Evolutionary conservation across 1,140 invertebrate genomes (phyloP).

Genomic region (Proales similis): DNA sequence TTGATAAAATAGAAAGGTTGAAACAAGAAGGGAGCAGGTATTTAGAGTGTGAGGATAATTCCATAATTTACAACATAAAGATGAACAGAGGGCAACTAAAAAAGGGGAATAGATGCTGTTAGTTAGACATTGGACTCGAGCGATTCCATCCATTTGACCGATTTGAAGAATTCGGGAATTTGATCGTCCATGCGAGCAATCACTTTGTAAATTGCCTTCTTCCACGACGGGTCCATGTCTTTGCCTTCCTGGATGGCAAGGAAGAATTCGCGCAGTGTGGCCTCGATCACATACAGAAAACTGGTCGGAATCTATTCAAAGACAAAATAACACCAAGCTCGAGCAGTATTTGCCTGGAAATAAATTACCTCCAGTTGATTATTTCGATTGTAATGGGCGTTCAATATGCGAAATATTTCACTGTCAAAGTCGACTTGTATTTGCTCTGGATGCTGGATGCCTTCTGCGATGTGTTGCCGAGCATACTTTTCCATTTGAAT

Average conservation of each 20-base stretch:
- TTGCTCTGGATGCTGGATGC: slow-evolving; percentile 82
- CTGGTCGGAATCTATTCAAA: slow-evolving; percentile 82
- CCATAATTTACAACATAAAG: too few relatives aligned
- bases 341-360: neutral
- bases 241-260: slow-evolving; percentile 88
- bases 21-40: slow-evolving; percentile 15
- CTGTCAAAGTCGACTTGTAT: slow-evolving; percentile 85
- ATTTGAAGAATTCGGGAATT: slow-evolving; percentile 98
- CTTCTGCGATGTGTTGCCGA: slow-evolving; percentile 89
- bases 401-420: slow-evolving; percentile 92
- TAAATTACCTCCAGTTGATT: slow-evolving; percentile 96
- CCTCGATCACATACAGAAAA: slow-evolving; percentile 90
- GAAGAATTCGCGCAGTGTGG: slow-evolving; percentile 95
- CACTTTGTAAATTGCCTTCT: slow-evolving; percentile 99
- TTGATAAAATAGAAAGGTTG: neutral
- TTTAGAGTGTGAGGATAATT: too few relatives aligned
- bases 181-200: slow-evolving; percentile 95
- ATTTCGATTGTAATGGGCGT: slow-evolving; percentile 98
- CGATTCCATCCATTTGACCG: slow-evolving; percentile 95
- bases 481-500: slow-evolving; percentile 99
- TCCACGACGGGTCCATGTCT: slow-evolving; percentile 97
- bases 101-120: too few relatives aligned
- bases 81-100: too few relatives aligned
- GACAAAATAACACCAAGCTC: neutral
- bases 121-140: slow-evolving; percentile 58